A percentile compares a stretch with the other conserved stretches of the same genome.
Conservation (phyloP, 2,113 vertebrate species). For the Albula goreensis region DNA sequence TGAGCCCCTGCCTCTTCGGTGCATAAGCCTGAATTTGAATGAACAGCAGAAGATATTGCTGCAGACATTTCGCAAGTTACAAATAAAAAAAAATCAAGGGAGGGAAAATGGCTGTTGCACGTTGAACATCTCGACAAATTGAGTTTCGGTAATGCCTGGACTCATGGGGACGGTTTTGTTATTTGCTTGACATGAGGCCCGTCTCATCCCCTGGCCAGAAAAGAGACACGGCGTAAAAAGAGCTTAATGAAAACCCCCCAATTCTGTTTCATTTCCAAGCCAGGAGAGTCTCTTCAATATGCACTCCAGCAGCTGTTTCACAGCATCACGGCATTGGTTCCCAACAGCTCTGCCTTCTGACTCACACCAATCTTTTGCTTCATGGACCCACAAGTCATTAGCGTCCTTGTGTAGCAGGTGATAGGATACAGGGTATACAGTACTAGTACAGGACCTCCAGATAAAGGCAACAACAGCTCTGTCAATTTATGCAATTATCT, state of each 20-base stretch:
- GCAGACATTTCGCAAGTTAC: no score
- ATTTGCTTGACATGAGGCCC: not conserved
- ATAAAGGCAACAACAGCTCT: not conserved
- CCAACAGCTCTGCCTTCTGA: not conserved
- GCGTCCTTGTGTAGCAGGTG: no score
- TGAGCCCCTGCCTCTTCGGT: no score
- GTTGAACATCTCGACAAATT: not conserved
- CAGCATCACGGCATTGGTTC: not conserved
- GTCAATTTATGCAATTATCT: slow-evolving; percentile 5
- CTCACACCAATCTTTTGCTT: no score
- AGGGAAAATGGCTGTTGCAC: not conserved
- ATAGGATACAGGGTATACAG: no score
- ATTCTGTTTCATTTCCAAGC: not conserved
- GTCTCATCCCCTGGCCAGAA: not conserved
- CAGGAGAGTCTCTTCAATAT: not conserved
- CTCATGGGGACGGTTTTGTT: not conserved
- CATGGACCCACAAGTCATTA: no score
- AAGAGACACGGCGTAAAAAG: not conserved
- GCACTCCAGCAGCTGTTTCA: not conserved
- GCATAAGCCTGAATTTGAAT: no score
- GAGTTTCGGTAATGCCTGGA: not conserved
- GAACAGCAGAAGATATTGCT: no score
- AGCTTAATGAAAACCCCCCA: not conserved
- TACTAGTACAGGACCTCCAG: no score
- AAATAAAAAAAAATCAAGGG: no score